A percentile compares a stretch with the other conserved stretches of the same genome.
phyloP scores from a whole-genome alignment of 2,113 vertebrate genomes.

The Cephalopholis sonnerati region DNA sequence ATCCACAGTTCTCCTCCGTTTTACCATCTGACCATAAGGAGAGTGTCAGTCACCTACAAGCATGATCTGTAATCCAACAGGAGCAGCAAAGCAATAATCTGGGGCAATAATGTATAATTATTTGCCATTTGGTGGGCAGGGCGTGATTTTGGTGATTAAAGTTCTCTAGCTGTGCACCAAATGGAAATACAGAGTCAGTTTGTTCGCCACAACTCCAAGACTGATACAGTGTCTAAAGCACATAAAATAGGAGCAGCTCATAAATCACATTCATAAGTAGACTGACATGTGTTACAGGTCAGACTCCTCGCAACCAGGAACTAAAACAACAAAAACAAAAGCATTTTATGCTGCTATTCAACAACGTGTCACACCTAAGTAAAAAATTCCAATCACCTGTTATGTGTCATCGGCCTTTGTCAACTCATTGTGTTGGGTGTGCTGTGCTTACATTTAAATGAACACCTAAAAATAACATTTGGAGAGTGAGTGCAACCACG shows the following conservation, averaged over 20 bases:
- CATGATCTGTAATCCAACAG: conserved; percentile 29
- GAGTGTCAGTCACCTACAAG: conserved; percentile 54
- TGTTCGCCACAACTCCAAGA: conserved; percentile 1
- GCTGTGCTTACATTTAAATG: background rate
- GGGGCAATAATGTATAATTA: conserved; percentile 30
- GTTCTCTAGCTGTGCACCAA: background rate
- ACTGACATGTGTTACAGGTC: conserved; percentile 25
- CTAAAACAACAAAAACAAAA: conserved; percentile 44
- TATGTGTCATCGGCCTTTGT: conserved; percentile 26
- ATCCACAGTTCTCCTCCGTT: conserved; percentile 37
- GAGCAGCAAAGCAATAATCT: conserved; percentile 27
- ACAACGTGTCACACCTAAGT: conserved; percentile 34
- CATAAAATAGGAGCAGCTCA: background rate
- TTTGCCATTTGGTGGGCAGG: conserved; percentile 32
- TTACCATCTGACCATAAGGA: conserved; percentile 45
- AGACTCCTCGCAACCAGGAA: conserved; percentile 57
- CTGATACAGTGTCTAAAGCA: background rate
- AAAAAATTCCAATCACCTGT: conserved; percentile 26
- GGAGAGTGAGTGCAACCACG: conserved; percentile 5
- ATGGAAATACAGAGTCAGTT: conserved; percentile 25
- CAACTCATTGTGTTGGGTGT: background rate
- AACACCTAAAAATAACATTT: conserved; percentile 49
- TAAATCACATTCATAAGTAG: conserved; percentile 30
- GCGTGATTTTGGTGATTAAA: conserved; percentile 13
- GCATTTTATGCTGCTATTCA: conserved; percentile 40